These are phyloP conservation scores for Julus scanicus DNA, from an alignment of 2,888 invertebrate species.

Conservation along the genomic window DNA sequence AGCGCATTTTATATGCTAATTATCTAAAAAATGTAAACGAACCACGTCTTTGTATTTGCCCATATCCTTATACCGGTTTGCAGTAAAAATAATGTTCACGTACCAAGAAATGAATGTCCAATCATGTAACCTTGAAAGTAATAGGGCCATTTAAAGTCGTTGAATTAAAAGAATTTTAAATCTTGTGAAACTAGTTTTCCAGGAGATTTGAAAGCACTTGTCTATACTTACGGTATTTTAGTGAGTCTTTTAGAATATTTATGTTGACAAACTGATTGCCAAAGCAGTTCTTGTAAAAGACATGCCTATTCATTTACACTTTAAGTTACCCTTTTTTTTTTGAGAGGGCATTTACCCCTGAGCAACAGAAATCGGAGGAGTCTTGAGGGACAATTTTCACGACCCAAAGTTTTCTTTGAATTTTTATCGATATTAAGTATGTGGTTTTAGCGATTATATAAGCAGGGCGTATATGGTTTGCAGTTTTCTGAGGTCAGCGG, in stretches of 20 bases:
- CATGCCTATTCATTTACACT: not conserved
- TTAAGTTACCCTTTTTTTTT: not conserved
- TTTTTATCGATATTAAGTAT: not conserved
- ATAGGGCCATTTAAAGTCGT: not conserved
- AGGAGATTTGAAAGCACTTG: not conserved
- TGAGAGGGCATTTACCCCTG: conserved; percentile 4
- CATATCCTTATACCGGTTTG: not conserved
- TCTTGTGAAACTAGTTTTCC: not conserved
- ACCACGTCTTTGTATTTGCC: too few relatives aligned
- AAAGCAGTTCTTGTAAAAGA: not conserved
- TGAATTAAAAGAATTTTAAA: not conserved
- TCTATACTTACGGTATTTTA: not conserved
- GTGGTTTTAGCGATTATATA: not conserved
- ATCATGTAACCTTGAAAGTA: not conserved
- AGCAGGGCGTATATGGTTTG: not conserved
- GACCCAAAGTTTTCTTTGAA: not conserved
- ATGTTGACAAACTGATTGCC: conserved; percentile 2
- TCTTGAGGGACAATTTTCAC: not conserved
- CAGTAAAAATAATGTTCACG: not conserved
- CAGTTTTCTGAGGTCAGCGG: not conserved
- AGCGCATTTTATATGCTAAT: too few relatives aligned
- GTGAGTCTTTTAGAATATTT: not conserved
- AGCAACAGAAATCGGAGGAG: not conserved
- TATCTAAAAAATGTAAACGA: too few relatives aligned
- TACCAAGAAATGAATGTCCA: not conserved